phyloP scores from a whole-genome alignment of 2,888 invertebrate genomes.

The Hypsopygia costalis region DNA sequence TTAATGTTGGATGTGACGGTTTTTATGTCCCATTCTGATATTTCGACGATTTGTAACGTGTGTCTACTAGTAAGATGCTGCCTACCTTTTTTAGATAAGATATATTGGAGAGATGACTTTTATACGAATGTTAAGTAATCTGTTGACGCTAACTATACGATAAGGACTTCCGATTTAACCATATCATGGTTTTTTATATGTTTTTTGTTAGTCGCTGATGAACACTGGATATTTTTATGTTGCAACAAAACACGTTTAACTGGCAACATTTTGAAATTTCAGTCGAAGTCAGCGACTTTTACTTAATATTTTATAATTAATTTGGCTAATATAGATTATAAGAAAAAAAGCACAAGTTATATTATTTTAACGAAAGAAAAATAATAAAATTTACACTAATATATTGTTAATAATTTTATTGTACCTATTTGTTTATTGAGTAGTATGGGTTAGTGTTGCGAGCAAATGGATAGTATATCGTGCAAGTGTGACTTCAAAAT shows the following conservation, averaged over 20 bases:
- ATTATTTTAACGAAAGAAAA: conserved; percentile 55
- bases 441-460: conserved; percentile 17
- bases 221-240: conserved; percentile 31
- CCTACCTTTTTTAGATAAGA: conserved; percentile 77
- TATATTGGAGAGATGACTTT: conserved; percentile 78
- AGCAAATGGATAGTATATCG: too few species aligned
- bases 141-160: conserved; percentile 74
- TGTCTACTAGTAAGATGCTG: conserved; percentile 63
- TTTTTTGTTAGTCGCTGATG: conserved; percentile 25
- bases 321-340: conserved; percentile 75
- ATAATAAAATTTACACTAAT: conserved; percentile 64
- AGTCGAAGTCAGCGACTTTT: conserved; percentile 34
- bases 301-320: conserved; percentile 43
- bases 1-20: conserved; percentile 50
- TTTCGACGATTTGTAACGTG: conserved; percentile 57
- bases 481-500: too few species aligned
- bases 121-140: conserved; percentile 79
- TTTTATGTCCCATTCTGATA: conserved; percentile 52
- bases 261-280: conserved; percentile 50
- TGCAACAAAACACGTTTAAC: conserved; percentile 27
- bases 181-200: conserved; percentile 59
- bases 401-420: conserved; percentile 78
- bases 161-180: conserved; percentile 73
- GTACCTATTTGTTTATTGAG: conserved; percentile 59
- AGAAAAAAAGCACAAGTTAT: conserved; percentile 73